A percentile compares a stretch with the other conserved stretches of the same genome.
Evolutionary conservation across 2,888 invertebrate genomes (phyloP).

Genomic region (Heterodera filipjevi): DNA sequence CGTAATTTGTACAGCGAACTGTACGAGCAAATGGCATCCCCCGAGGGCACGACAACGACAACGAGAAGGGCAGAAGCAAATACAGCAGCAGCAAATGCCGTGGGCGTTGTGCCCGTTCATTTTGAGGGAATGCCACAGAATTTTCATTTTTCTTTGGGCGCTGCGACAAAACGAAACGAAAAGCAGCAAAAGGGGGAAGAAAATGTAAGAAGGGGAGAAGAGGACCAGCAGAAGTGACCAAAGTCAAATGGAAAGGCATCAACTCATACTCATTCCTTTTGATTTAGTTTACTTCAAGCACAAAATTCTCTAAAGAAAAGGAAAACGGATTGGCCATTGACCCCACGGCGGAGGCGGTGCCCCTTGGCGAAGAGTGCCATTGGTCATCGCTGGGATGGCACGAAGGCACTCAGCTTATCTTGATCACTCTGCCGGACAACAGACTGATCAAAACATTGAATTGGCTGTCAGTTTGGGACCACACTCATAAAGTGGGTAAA

Average conservation of each 20-base stretch:
- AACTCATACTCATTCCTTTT: neutral
- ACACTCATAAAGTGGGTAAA: constrained; percentile 51
- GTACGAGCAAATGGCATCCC: constrained; percentile 30
- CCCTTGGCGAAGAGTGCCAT: neutral
- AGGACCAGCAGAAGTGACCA: neutral
- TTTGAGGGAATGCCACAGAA: neutral
- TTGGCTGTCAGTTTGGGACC: constrained; percentile 63
- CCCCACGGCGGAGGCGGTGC: constrained; percentile 9
- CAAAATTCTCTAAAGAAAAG: too few relatives aligned
- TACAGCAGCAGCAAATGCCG: neutral
- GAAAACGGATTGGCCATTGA: constrained; percentile 16
- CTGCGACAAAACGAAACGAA: neutral
- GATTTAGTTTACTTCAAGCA: neutral
- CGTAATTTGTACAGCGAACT: constrained; percentile 35
- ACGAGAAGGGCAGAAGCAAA: neutral
- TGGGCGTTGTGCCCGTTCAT: neutral
- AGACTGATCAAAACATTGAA: constrained; percentile 49
- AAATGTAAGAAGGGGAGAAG: neutral
- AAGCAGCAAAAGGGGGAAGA: neutral
- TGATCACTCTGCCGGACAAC: constrained; percentile 57
- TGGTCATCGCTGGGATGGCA: constrained; percentile 59
- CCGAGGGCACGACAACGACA: neutral
- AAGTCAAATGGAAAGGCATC: too few relatives aligned
- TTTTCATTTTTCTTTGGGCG: neutral
- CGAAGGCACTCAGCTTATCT: constrained; percentile 58